Percentiles rank a stretch among this genome's conserved stretches.
phyloP scores from a whole-genome alignment of 2,113 vertebrate species.

The Acrocephalus kingi region DNA sequence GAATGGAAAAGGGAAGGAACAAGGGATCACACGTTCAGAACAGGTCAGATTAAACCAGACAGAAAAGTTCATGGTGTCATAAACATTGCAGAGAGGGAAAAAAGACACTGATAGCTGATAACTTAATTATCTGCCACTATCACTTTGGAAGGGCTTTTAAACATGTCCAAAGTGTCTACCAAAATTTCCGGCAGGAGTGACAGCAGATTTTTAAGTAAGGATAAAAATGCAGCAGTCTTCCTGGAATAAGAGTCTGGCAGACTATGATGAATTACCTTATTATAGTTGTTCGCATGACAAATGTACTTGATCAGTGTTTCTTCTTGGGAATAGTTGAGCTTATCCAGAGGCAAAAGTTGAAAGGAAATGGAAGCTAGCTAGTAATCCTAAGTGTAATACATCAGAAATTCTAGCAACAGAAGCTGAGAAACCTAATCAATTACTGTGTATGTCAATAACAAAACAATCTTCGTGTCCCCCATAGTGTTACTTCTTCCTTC shows the following conservation, averaged over 20 bases:
- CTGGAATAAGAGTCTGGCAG: constrained; percentile 76
- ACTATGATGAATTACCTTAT: constrained; percentile 84
- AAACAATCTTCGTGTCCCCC: background rate
- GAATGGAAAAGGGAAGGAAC: background rate
- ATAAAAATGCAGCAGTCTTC: constrained; percentile 77
- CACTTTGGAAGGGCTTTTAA: constrained; percentile 75
- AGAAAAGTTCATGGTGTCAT: constrained; percentile 53
- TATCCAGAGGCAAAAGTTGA: constrained; percentile 77
- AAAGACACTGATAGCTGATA: constrained; percentile 57
- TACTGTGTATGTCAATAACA: constrained; percentile 61
- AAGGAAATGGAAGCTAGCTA: constrained; percentile 74
- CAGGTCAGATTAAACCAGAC: constrained; percentile 52
- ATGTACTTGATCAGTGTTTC: constrained; percentile 79
- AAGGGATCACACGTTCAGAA: background rate
- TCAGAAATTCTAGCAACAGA: constrained; percentile 62
- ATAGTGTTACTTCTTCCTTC: background rate
- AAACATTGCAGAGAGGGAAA: constrained; percentile 19
- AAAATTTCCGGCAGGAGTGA: constrained; percentile 73
- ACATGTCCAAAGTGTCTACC: constrained; percentile 75
- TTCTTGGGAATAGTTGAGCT: constrained; percentile 79
- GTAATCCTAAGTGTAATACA: constrained; percentile 65
- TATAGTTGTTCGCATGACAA: constrained; percentile 77
- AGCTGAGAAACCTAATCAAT: constrained; percentile 56
- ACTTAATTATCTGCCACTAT: constrained; percentile 79
- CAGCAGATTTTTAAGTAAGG: constrained; percentile 77